These are phyloP conservation scores for Catocala sponsa DNA, from an alignment of 2,888 invertebrate species.

Conservation along the genomic window DNA sequence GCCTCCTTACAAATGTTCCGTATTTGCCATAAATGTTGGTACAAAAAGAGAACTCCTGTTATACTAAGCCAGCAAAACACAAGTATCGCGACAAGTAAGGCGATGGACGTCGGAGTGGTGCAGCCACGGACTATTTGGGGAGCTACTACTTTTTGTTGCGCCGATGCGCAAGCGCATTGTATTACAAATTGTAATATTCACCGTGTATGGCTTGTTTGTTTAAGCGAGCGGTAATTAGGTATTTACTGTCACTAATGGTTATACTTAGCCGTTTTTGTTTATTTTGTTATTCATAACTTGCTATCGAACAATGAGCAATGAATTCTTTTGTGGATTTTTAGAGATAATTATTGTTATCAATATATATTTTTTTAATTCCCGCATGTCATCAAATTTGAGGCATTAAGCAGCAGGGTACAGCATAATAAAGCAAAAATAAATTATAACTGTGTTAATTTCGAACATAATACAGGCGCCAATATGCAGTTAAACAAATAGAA, in stretches of 20 bases:
- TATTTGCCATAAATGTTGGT: conserved; percentile 45
- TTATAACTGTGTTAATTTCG: background rate
- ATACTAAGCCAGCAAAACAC: conserved; percentile 29
- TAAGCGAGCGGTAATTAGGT: conserved; percentile 52
- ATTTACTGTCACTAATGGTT: conserved; percentile 47
- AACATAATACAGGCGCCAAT: background rate
- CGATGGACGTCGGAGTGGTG: conserved; percentile 45
- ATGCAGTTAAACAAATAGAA: no score
- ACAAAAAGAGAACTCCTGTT: conserved; percentile 43
- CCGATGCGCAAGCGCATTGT: conserved; percentile 63
- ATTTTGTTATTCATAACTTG: background rate
- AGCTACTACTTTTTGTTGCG: conserved; percentile 69
- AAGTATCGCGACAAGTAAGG: conserved; percentile 39
- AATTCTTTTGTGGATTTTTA: no score
- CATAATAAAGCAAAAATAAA: no score
- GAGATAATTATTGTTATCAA: no score
- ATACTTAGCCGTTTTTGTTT: conserved; percentile 2
- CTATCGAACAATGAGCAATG: no score
- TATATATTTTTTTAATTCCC: no score
- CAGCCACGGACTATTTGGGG: conserved; percentile 59
- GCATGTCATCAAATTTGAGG: no score
- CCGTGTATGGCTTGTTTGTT: conserved; percentile 58
- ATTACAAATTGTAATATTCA: conserved; percentile 83
- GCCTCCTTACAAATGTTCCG: conserved; percentile 42
- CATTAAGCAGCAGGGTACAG: no score